Base-by-base conservation (phyloP, 2,113 vertebrate genomes). In the Ascaphus truei region DNA sequence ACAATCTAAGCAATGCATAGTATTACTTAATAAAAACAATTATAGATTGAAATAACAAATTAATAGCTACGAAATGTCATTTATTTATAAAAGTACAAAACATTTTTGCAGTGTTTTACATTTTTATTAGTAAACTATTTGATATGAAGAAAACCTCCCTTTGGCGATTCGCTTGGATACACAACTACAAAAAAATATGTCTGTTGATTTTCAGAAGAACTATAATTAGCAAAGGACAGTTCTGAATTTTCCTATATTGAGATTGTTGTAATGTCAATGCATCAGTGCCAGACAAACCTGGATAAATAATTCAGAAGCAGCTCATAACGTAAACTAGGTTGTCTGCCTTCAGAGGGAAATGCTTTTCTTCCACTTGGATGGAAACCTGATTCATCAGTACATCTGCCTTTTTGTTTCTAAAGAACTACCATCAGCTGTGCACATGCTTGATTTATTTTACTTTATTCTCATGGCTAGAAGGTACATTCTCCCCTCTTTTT, bases 351-450 rank as follows among this genome's bases (percentile, higher is more conserved):
- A 60, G 36, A 30, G 66, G 56, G 56, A 59, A 69, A 60, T 59
- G 30, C 36, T 69, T 60, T 69, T 51, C 56, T 69, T 69, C 53
- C 56, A 59, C 66, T 69, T 69, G 66, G 66, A 51, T 60, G 66
- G 56, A 69, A 45, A 59, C 31, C 56, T 69, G 56, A 69, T 69
- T 37, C 66, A 51, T 69, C 56, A 29, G 41, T 69, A 51, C 66
- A 69, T 60, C 66, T 69, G 66, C 66, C 66, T 69, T 69, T 69
- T 69, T 69, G 66, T 60, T 69, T 60, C 66, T 39, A 45, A 69
- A 60, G 48, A 60, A 58, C 66, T 69, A 43, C 45, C 66, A 59
- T 69, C 66, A 69, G 66, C 56, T 69, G 66, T 69, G 66, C 45
- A 69, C 66, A 69, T 69, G 66, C 66, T 69, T 69, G 66, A 60